These are phyloP conservation scores for Clostera curtula DNA, from an alignment of 2,888 invertebrate species.

Conservation along the genomic window DNA sequence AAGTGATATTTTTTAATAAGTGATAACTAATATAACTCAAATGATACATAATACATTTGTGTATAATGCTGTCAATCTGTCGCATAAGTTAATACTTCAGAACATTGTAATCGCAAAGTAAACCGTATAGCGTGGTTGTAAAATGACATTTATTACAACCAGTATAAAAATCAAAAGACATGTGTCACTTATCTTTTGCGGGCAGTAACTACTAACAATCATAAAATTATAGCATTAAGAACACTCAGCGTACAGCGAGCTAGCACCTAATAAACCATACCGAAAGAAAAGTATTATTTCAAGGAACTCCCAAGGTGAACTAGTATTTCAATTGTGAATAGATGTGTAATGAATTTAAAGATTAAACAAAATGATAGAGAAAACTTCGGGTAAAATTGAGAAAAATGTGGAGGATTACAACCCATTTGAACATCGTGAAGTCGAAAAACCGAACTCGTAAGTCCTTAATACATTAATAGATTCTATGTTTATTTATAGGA, in stretches of 20 bases:
- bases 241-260: background rate
- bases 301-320: constrained; percentile 1
- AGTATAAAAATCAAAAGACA: too few species aligned
- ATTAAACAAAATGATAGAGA: constrained; percentile 9
- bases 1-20: too few species aligned
- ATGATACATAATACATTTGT: too few species aligned
- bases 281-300: too few species aligned
- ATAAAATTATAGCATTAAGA: background rate
- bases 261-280: background rate
- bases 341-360: background rate
- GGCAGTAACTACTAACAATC: background rate
- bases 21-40: too few species aligned
- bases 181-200: background rate
- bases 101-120: too few species aligned
- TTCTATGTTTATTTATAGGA: too few species aligned
- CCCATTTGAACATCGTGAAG: constrained; percentile 53
- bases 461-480: constrained; percentile 20
- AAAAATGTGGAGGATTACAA: constrained; percentile 33
- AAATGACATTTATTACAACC: too few species aligned
- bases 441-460: constrained; percentile 59
- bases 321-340: background rate
- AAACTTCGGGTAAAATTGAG: constrained; percentile 5
- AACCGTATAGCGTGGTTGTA: too few species aligned
- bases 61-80: too few species aligned
- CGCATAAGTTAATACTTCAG: too few species aligned